A percentile compares a stretch with the other conserved stretches of the same genome.
Conservation (phyloP, 2,797 vertebrate genomes). For the Eutrigla gurnardus region DNA sequence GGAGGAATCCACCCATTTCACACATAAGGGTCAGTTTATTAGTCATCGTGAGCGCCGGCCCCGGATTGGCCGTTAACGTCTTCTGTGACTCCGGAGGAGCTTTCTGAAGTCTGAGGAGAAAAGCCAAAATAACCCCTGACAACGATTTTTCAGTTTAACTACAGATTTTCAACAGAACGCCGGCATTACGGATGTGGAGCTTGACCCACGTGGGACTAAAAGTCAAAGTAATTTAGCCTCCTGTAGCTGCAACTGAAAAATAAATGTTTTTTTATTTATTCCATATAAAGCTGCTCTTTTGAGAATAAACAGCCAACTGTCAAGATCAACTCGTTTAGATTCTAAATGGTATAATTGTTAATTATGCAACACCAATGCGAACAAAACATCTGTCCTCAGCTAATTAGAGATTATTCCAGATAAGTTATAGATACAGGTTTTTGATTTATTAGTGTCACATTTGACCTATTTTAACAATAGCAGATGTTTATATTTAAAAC, state of each 20-base stretch:
- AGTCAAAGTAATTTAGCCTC: neutral
- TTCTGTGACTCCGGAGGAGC: neutral
- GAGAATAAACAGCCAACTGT: neutral
- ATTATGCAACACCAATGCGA: too few species aligned
- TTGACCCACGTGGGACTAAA: neutral
- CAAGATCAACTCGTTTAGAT: neutral
- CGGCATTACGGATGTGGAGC: neutral
- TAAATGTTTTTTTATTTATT: neutral
- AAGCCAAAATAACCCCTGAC: constrained; percentile 1
- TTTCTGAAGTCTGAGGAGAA: constrained; percentile 7
- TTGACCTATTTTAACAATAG: neutral
- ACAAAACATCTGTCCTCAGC: too few species aligned
- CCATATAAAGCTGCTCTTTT: neutral
- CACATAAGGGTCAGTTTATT: neutral
- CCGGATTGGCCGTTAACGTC: neutral
- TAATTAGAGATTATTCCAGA: neutral
- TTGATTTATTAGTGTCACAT: neutral
- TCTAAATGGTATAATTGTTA: too few species aligned
- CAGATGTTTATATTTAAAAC: neutral
- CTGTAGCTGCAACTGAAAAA: neutral
- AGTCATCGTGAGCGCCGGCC: neutral
- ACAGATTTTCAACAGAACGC: neutral
- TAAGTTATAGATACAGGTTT: neutral
- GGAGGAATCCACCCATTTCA: neutral
- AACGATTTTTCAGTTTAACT: neutral